phyloP scores from a whole-genome alignment of 2,797 vertebrate genomes.

The Alfaro cultratus region DNA sequence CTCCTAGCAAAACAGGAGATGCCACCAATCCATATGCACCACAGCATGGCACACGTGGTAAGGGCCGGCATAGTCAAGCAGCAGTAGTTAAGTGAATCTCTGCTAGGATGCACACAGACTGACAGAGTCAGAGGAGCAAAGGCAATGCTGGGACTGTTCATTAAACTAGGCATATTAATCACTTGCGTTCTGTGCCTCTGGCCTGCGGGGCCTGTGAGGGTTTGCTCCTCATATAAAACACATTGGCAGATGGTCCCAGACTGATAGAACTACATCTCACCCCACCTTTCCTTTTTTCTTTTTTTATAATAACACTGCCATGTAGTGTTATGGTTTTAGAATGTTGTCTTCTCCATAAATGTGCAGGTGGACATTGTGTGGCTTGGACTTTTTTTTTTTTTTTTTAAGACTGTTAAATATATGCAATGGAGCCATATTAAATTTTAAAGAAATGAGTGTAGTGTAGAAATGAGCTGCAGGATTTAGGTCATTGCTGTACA shows the following conservation, averaged over 20 bases:
- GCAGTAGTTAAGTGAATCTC: slow-evolving; percentile 65
- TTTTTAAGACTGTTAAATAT: slow-evolving; percentile 66
- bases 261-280: slow-evolving; percentile 59
- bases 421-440: slow-evolving; percentile 77
- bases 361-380: slow-evolving; percentile 37
- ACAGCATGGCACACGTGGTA: slow-evolving; percentile 38
- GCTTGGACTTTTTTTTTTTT: slow-evolving; percentile 41
- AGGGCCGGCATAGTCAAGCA: slow-evolving; percentile 50
- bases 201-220: slow-evolving; percentile 62
- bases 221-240: slow-evolving; percentile 71
- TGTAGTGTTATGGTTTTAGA: slow-evolving; percentile 13
- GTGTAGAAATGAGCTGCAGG: slow-evolving; percentile 72
- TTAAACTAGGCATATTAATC: slow-evolving; percentile 81
- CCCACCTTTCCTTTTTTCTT: slow-evolving; percentile 7
- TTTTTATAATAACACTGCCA: slow-evolving; percentile 8
- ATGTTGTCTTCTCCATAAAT: slow-evolving; percentile 37
- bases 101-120: slow-evolving; percentile 51
- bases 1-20: slow-evolving; percentile 59
- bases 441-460: slow-evolving; percentile 74
- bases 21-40: slow-evolving; percentile 53
- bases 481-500: slow-evolving; percentile 81
- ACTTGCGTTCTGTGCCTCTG: slow-evolving; percentile 64
- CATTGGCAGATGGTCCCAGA: slow-evolving; percentile 74
- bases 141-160: slow-evolving; percentile 69
- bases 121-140: slow-evolving; percentile 59